phyloP scores from a whole-genome alignment of 2,113 vertebrate genomes.

The Hydrolagus affinis region DNA sequence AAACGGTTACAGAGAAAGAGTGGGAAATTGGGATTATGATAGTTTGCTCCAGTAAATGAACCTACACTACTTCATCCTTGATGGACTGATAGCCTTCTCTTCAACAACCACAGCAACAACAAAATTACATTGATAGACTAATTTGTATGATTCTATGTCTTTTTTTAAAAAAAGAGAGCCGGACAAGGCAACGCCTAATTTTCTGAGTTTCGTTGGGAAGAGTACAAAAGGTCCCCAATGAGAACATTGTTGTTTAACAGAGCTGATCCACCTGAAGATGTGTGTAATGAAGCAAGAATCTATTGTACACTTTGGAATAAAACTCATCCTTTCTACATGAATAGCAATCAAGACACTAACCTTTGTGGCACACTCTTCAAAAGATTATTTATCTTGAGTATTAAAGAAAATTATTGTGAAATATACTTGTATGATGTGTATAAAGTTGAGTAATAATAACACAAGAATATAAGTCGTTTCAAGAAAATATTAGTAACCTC shows the following conservation, averaged over 20 bases:
- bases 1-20: too few relatives aligned
- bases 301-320: slow-evolving; percentile 28
- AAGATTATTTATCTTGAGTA: not conserved
- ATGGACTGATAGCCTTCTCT: too few relatives aligned
- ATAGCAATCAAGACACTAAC: not conserved
- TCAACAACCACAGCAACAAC: too few relatives aligned
- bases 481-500: not conserved
- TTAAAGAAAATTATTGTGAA: not conserved
- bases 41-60: too few relatives aligned
- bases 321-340: not conserved
- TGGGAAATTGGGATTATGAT: too few relatives aligned
- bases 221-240: not conserved
- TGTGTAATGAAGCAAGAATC: slow-evolving; percentile 12
- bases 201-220: too few relatives aligned
- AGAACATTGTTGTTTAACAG: slow-evolving; percentile 1
- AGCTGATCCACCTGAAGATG: not conserved
- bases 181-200: too few relatives aligned
- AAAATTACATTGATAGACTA: too few relatives aligned
- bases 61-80: too few relatives aligned
- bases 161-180: too few relatives aligned
- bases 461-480: too few relatives aligned
- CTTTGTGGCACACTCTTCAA: not conserved
- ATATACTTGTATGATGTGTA: not conserved
- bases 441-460: not conserved
- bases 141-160: too few relatives aligned